Conservation (phyloP, 1,140 invertebrate genomes). For the Brachionus angularis region DNA sequence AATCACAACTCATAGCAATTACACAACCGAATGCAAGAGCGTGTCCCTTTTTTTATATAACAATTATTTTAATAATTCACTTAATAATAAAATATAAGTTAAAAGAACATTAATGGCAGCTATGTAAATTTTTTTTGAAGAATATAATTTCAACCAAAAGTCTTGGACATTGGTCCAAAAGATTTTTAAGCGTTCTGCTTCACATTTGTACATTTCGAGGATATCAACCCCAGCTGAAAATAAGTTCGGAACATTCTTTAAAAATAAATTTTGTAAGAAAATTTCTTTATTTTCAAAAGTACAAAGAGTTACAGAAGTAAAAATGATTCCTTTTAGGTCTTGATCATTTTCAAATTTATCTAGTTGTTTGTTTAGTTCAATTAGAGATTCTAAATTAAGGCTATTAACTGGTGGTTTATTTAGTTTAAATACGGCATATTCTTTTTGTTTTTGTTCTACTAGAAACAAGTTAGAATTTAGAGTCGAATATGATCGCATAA, state of each 20-base stretch:
- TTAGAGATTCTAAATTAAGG: conserved; percentile 70
- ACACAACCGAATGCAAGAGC: conserved; percentile 78
- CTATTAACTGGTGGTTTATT: conserved; percentile 73
- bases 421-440: conserved; percentile 66
- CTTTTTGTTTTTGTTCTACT: background rate
- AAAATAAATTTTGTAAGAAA: background rate
- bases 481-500: background rate
- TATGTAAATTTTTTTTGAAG: conserved; percentile 67
- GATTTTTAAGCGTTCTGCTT: conserved; percentile 64
- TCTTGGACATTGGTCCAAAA: conserved; percentile 76
- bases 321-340: conserved; percentile 68
- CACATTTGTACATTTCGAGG: conserved; percentile 76
- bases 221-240: conserved; percentile 80
- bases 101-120: conserved; percentile 74
- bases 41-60: conserved; percentile 63
- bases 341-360: conserved; percentile 66
- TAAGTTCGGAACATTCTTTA: conserved; percentile 64
- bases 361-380: conserved; percentile 64
- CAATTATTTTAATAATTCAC: too few species aligned
- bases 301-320: conserved; percentile 64
- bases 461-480: background rate
- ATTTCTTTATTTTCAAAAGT: background rate
- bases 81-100: too few species aligned
- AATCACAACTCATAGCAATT: conserved; percentile 73
- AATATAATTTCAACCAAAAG: conserved; percentile 72